A percentile compares a stretch with the other conserved stretches of the same genome.
These are phyloP conservation scores for Heliconius himera DNA, from an alignment of 1,140 invertebrate species.

Conservation along the genomic window DNA sequence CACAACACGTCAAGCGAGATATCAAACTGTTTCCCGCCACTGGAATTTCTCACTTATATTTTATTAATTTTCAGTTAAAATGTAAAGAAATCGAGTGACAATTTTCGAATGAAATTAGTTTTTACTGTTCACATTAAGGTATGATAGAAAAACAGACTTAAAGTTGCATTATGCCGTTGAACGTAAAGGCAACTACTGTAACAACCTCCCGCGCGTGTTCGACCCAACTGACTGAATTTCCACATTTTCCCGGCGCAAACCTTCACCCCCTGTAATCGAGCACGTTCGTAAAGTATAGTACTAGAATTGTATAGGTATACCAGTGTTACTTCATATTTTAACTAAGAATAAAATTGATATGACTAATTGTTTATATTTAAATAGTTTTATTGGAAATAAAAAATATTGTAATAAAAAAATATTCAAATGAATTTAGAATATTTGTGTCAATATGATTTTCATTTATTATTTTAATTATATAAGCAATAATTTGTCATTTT, in stretches of 20 bases:
- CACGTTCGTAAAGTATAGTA: conserved; percentile 65
- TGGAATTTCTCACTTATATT: conserved; percentile 57
- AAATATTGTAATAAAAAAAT: not conserved
- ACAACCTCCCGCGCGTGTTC: conserved; percentile 64
- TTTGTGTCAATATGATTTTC: not conserved
- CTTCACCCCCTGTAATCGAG: conserved; percentile 80
- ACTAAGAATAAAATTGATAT: not conserved
- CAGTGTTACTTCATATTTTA: conserved; percentile 4
- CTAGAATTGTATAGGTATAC: conserved; percentile 55
- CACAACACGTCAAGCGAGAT: conserved; percentile 80
- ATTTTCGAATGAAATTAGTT: conserved; percentile 38
- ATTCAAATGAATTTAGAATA: not conserved
- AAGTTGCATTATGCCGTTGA: conserved; percentile 66
- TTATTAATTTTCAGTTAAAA: conserved; percentile 14
- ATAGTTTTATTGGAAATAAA: not conserved
- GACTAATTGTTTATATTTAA: not conserved
- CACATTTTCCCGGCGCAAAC: conserved; percentile 80
- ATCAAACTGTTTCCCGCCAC: conserved; percentile 81
- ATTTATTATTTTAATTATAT: not conserved
- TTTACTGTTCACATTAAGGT: conserved; percentile 50
- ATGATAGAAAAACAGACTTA: conserved; percentile 64
- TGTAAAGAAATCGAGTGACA: conserved; percentile 22
- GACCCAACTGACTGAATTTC: conserved; percentile 77
- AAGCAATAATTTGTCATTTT: not conserved
- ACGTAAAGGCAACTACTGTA: conserved; percentile 49